A percentile compares a stretch with the other conserved stretches of the same genome.
phyloP scores from a whole-genome alignment of 2,888 invertebrate species.

The Phaonia tiefii region DNA sequence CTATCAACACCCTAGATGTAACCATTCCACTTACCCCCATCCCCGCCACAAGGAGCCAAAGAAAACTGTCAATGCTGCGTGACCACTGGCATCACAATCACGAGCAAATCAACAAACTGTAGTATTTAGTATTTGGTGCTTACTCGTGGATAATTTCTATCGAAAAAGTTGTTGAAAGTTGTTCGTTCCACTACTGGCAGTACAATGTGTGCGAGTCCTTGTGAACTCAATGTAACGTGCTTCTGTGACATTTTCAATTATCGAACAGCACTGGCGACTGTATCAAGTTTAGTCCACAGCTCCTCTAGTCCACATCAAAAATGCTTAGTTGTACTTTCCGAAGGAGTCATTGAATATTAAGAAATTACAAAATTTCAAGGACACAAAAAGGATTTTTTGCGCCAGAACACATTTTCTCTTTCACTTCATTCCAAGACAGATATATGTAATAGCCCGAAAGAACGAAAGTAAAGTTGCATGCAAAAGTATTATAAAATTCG shows the following conservation, averaged over 20 bases:
- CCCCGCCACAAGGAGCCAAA: neutral
- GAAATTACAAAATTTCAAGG: constrained; percentile 34
- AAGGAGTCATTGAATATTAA: constrained; percentile 42
- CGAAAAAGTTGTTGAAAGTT: constrained; percentile 6
- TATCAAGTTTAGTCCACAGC: too few relatives aligned
- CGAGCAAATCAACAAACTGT: constrained; percentile 41
- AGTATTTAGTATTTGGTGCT: constrained; percentile 33
- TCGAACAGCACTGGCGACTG: neutral
- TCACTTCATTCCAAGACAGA: constrained; percentile 1
- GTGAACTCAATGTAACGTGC: constrained; percentile 54
- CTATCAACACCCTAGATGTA: neutral
- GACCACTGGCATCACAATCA: constrained; percentile 64
- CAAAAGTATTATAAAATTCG: constrained; percentile 17
- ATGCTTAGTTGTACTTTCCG: neutral
- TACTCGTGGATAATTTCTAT: constrained; percentile 10
- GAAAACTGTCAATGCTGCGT: constrained; percentile 51
- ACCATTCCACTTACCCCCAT: neutral
- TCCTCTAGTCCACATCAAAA: neutral
- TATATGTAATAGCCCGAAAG: neutral
- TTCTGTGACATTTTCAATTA: constrained; percentile 61
- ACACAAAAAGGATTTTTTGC: constrained; percentile 26
- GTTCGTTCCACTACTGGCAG: constrained; percentile 1
- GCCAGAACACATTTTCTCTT: neutral
- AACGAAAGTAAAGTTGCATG: constrained; percentile 32
- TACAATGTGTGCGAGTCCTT: neutral